Evolutionary conservation across 2,113 vertebrate genomes (phyloP).

Genomic region (Egretta garzetta): DNA sequence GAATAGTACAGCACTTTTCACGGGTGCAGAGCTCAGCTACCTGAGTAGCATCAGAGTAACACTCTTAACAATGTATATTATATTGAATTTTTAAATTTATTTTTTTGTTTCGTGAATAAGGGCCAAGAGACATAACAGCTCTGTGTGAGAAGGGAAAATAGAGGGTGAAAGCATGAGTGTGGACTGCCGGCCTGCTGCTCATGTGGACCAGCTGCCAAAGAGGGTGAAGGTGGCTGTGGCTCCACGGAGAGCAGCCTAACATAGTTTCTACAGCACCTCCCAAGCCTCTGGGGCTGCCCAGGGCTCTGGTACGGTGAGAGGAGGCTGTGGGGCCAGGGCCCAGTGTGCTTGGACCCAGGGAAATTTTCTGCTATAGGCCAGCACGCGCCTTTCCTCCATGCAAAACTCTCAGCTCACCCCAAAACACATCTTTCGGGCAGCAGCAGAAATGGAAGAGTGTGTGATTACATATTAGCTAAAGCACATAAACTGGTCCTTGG

Average conservation of each 20-base stretch:
- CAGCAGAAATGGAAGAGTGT: background rate
- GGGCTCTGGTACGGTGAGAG: accelerated
- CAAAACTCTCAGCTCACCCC: background rate
- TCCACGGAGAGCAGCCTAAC: background rate
- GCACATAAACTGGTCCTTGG: background rate
- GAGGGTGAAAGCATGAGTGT: background rate
- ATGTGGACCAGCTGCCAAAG: background rate
- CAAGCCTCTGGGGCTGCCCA: background rate
- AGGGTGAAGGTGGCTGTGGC: background rate
- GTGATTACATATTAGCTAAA: background rate
- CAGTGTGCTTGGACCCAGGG: background rate
- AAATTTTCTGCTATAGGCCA: background rate
- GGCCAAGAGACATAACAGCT: background rate
- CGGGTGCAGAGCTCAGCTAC: background rate
- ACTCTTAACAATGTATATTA: accelerated
- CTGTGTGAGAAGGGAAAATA: too few species aligned
- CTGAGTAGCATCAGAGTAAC: background rate
- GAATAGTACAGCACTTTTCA: background rate
- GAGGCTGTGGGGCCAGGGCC: background rate
- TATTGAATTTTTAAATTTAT: too few species aligned
- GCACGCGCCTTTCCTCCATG: background rate
- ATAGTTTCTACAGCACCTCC: background rate
- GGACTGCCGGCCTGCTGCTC: background rate
- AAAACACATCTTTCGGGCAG: background rate
- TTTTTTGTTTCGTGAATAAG: too few species aligned